Evolutionary conservation across 2,113 vertebrate genomes (phyloP).

Genomic region (Syngnathus scovelli): DNA sequence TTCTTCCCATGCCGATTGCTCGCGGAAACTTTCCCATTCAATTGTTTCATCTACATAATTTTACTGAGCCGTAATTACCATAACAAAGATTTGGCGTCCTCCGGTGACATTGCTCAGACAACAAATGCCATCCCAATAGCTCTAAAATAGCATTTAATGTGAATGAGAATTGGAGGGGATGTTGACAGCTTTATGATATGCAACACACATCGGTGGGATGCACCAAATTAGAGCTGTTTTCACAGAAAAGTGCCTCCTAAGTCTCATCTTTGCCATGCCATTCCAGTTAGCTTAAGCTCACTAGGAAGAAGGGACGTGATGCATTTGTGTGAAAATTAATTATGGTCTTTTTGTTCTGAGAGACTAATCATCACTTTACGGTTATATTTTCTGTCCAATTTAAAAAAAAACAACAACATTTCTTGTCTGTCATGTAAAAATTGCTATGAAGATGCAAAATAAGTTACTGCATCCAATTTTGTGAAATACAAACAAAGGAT

Average conservation of each 20-base stretch:
- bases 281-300: slow-evolving; percentile 21
- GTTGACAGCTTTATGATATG: slow-evolving; percentile 54
- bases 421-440: background rate
- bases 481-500: no score
- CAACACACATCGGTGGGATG: slow-evolving; percentile 23
- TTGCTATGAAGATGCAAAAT: no score
- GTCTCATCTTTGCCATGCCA: slow-evolving; percentile 8
- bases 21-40: slow-evolving; percentile 50
- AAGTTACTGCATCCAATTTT: no score
- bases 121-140: slow-evolving; percentile 50
- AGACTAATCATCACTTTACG: background rate
- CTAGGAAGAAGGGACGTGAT: background rate
- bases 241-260: slow-evolving; percentile 22
- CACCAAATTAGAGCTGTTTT: slow-evolving; percentile 33
- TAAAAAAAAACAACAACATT: background rate
- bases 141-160: slow-evolving; percentile 55
- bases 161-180: slow-evolving; percentile 37
- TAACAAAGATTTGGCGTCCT: slow-evolving; percentile 61
- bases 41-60: slow-evolving; percentile 63
- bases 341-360: background rate
- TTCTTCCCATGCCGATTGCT: slow-evolving; percentile 28
- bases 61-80: slow-evolving; percentile 55
- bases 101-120: slow-evolving; percentile 47
- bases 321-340: slow-evolving; percentile 3
- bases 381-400: background rate